Evolutionary conservation across 2,113 vertebrate genomes (phyloP).

Genomic region (human): GRCh38 chr4:145954501-145955000

Average conservation of each 20-base stretch:
- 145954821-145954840: neutral
- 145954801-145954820: neutral
- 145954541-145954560: neutral
- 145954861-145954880: neutral
- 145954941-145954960: neutral
- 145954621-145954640: constrained; percentile 5
- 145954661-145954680: constrained; percentile 54
- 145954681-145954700: constrained; percentile 32
- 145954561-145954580: neutral
- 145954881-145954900: neutral
- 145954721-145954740: constrained; percentile 16
- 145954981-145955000: neutral
- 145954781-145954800: constrained; percentile 17
- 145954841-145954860: neutral
- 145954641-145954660: constrained; percentile 42
- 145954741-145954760: neutral
- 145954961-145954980: neutral
- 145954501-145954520: neutral
- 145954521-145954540: neutral
- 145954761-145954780: constrained; percentile 17
- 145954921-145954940: neutral
- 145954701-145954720: constrained; percentile 39
- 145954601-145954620: neutral
- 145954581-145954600: neutral
- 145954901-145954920: neutral